Conservation (phyloP, 2,797 vertebrate genomes). For the Acanthopagrus latus region DNA sequence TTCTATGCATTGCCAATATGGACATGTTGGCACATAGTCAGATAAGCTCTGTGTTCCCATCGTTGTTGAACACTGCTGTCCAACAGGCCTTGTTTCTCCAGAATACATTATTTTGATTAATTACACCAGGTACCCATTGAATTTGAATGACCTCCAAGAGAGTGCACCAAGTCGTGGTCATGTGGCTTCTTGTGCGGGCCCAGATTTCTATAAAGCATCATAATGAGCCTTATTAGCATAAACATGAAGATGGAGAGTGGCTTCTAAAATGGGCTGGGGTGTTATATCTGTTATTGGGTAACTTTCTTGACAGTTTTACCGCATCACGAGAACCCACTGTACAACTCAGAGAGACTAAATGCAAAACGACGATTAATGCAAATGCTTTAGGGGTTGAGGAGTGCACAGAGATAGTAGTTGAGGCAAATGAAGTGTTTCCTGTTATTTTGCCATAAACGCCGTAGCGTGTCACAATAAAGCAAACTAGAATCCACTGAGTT, state of each 20-base stretch:
- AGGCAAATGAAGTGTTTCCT: constrained; percentile 52
- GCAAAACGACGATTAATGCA: constrained; percentile 57
- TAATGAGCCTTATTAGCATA: constrained; percentile 76
- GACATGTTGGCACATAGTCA: constrained; percentile 55
- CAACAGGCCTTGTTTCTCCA: constrained; percentile 53
- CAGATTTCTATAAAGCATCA: constrained; percentile 67
- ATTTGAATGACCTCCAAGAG: constrained; percentile 81
- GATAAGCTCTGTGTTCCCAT: constrained; percentile 36
- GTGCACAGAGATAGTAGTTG: constrained; percentile 46
- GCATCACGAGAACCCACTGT: constrained; percentile 33
- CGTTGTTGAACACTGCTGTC: constrained; percentile 51
- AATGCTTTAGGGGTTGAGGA: constrained; percentile 46
- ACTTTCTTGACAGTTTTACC: constrained; percentile 56
- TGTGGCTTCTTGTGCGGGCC: constrained; percentile 63
- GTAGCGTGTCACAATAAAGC: constrained; percentile 44
- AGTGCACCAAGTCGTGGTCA: constrained; percentile 57
- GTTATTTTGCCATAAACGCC: constrained; percentile 66
- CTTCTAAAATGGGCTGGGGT: constrained; percentile 37
- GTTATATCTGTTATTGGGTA: constrained; percentile 41
- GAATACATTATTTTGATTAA: constrained; percentile 79
- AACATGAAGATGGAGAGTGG: constrained; percentile 57
- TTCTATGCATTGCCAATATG: constrained; percentile 36
- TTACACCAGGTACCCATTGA: constrained; percentile 64
- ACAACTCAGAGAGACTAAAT: constrained; percentile 24
- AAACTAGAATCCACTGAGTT: constrained; percentile 48